Evolutionary conservation across 1,140 invertebrate species (phyloP), one percentile per base, ranked within the genome.

Genomic region (Brachionus koreanus): DNA sequence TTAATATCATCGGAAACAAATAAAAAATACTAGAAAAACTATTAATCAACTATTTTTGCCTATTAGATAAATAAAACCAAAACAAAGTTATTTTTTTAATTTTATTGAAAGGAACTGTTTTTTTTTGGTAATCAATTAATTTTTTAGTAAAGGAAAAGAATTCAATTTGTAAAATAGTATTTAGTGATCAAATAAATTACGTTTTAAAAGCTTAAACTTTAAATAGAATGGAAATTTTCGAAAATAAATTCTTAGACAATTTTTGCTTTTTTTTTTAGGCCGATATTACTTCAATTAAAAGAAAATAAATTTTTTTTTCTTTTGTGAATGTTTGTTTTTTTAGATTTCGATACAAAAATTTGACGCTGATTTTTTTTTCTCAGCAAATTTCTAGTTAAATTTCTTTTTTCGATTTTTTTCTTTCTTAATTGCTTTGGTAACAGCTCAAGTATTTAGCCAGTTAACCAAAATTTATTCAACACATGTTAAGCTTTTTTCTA

Each of bases 221-320:
- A 33, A 33, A 13, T n/a, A 25, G 23, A 9, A 6, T 67, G 5
- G 12, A 39, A 72, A 16, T 39, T 72, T 7, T 12, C 39, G 4
- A 2, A 19, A 2, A 72, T 13, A 72, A 39, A 72, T 72, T 72
- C 37, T 72, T 72, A 72, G 67, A 72, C 67, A 13, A 72, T 72
- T 43, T 72, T 72, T 16, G 19, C n/a, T 72, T 19, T 37, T 39
- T 72, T 72, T 72, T 13, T 16, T 37, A 43, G 35, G 19, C 33
- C 16, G 5, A 72, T 0, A 19, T 57, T 57, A 7, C 49, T 57
- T 57, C 16, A 19, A 57, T 57, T 23, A 25, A 57, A 57, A 57
- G 49, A 57, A 57, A 57, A 57, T 57, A 57, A 19, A 23, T 67
- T 35, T 57, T n/a, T 67, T 46, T 46, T 46, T 67, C 13, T 57